A percentile compares a stretch with the other conserved stretches of the same genome.
Evolutionary conservation across 1,140 invertebrate genomes (phyloP).

Genomic region (Drosophila bifasciata): DNA sequence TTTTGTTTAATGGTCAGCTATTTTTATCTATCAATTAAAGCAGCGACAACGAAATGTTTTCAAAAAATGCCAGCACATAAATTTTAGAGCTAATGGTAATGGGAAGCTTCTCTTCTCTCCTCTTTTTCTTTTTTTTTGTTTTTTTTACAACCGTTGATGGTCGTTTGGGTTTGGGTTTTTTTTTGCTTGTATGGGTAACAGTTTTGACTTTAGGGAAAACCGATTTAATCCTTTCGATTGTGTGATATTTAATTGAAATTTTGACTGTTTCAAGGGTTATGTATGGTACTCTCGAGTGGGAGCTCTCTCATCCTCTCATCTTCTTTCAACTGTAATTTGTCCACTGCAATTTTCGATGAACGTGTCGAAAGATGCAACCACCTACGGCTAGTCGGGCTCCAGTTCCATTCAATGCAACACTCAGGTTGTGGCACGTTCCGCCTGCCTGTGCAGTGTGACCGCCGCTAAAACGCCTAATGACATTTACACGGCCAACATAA

Average conservation of each 20-base stretch:
- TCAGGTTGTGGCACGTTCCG: slow-evolving; percentile 45
- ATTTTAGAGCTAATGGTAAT: slow-evolving; percentile 38
- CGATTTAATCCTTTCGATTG: slow-evolving; percentile 7
- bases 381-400: neutral
- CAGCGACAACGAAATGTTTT: slow-evolving; percentile 59
- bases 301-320: neutral
- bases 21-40: slow-evolving; percentile 81
- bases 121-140: slow-evolving; percentile 12
- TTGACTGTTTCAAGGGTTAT: neutral
- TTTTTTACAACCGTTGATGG: slow-evolving; percentile 19
- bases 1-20: slow-evolving; percentile 73
- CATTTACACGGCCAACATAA: slow-evolving; percentile 80
- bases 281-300: neutral
- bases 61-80: slow-evolving; percentile 58
- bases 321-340: slow-evolving; percentile 31
- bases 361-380: slow-evolving; percentile 52
- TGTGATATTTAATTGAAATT: slow-evolving; percentile 20
- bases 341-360: slow-evolving; percentile 43
- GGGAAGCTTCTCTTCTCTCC: slow-evolving; percentile 12
- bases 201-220: neutral
- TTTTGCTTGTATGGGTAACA: too few relatives aligned
- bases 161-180: too few relatives aligned
- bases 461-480: slow-evolving; percentile 74
- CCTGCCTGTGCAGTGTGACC: slow-evolving; percentile 5
- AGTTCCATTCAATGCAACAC: neutral